These are phyloP conservation scores for Sebastes ruberrimus DNA, from an alignment of 2,797 vertebrate species.

Conservation along the genomic window DNA sequence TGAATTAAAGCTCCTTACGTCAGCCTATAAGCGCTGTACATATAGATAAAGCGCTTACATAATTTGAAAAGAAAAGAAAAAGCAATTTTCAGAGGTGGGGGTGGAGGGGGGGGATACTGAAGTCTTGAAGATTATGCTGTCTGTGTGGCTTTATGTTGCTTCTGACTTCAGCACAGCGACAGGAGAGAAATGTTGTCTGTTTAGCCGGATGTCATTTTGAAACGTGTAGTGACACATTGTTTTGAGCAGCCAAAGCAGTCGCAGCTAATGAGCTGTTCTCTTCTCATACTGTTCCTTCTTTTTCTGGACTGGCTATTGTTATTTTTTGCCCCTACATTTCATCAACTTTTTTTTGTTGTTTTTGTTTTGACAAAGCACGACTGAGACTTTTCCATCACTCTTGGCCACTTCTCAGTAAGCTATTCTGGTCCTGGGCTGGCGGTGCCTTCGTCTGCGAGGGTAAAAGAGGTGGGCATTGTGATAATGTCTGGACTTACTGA, in stretches of 20 bases:
- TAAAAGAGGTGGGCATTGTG: slow-evolving; percentile 63
- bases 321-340: slow-evolving; percentile 34
- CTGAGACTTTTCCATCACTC: slow-evolving; percentile 54
- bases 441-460: slow-evolving; percentile 44
- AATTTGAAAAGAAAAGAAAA: slow-evolving; percentile 29
- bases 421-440: slow-evolving; percentile 48
- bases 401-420: slow-evolving; percentile 60
- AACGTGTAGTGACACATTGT: slow-evolving; percentile 59
- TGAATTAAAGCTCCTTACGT: slow-evolving; percentile 42
- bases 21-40: slow-evolving; percentile 31
- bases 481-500: slow-evolving; percentile 58
- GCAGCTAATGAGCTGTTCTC: slow-evolving; percentile 67
- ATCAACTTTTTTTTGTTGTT: slow-evolving; percentile 23
- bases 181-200: slow-evolving; percentile 49
- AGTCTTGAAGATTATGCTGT: slow-evolving; percentile 36
- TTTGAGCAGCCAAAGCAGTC: slow-evolving; percentile 55
- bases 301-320: slow-evolving; percentile 41
- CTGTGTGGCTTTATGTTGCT: slow-evolving; percentile 27
- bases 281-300: slow-evolving; percentile 39
- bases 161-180: slow-evolving; percentile 32
- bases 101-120: background rate
- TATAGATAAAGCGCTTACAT: slow-evolving; percentile 42
- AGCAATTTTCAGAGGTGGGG: background rate
- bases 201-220: slow-evolving; percentile 58
- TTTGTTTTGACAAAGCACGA: slow-evolving; percentile 50